Conservation (phyloP, 1,140 invertebrate species). For the Pseudomyrmex gracilis region DNA sequence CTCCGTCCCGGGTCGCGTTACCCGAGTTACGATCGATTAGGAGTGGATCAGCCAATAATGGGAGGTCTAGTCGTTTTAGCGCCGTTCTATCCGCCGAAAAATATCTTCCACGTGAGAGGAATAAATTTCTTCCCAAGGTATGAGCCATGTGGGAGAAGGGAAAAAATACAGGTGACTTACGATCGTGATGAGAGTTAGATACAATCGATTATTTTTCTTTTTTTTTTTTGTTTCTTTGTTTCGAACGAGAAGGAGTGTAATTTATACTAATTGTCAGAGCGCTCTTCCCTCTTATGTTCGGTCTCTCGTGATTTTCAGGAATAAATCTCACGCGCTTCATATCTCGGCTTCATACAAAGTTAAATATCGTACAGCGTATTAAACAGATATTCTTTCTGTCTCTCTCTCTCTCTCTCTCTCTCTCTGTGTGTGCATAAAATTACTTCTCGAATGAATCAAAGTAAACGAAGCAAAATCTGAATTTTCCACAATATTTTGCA, state of each 20-base stretch:
- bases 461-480: neutral
- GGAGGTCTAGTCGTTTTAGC: constrained; percentile 41
- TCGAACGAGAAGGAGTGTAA: no score
- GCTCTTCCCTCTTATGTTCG: no score
- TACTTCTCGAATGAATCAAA: neutral
- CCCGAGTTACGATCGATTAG: constrained; percentile 35
- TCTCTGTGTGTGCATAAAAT: neutral
- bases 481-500: constrained; percentile 7
- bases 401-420: no score
- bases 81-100: constrained; percentile 20
- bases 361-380: neutral
- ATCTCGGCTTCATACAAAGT: neutral
- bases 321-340: neutral
- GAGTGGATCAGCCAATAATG: constrained; percentile 55
- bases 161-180: constrained; percentile 38
- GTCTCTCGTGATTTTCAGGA: neutral
- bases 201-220: neutral
- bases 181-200: constrained; percentile 21
- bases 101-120: constrained; percentile 51
- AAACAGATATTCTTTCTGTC: neutral
- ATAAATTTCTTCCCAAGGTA: constrained; percentile 41
- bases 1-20: neutral
- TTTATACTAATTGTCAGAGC: no score
- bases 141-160: constrained; percentile 11
- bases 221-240: no score